Evolutionary conservation across 2,888 invertebrate species (phyloP).

Genomic region (Bugulina stolonifera): DNA sequence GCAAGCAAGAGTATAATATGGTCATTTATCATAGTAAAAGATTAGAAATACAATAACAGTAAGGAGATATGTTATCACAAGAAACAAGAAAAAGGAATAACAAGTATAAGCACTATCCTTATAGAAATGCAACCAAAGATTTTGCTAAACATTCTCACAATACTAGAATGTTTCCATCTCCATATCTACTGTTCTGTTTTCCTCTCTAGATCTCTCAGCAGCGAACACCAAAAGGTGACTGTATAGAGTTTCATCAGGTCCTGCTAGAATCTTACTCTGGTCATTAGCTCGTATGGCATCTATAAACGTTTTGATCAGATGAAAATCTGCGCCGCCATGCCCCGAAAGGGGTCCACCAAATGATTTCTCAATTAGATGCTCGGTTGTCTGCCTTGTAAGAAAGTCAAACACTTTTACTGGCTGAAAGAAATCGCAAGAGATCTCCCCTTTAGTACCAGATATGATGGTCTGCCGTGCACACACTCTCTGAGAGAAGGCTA

Average conservation of each 20-base stretch:
- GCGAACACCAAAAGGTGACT: constrained; percentile 50
- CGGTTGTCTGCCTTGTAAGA: constrained; percentile 33
- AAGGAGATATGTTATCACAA: no score
- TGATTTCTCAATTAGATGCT: neutral
- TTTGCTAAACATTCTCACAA: no score
- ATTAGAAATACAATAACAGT: no score
- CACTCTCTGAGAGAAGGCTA: constrained; percentile 51
- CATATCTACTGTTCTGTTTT: constrained; percentile 40
- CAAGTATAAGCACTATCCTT: no score
- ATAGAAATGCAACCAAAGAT: no score
- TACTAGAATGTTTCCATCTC: constrained; percentile 1
- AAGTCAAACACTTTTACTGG: constrained; percentile 40
- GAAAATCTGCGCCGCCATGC: constrained; percentile 48
- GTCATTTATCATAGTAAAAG: no score
- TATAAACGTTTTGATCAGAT: constrained; percentile 42
- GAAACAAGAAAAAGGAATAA: no score
- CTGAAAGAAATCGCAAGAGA: constrained; percentile 35
- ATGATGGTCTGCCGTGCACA: constrained; percentile 50
- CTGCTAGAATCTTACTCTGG: constrained; percentile 36
- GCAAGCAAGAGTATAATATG: no score
- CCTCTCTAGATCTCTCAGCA: constrained; percentile 46
- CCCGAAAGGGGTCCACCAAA: constrained; percentile 33
- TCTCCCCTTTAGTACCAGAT: constrained; percentile 53
- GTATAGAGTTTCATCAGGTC: constrained; percentile 44
- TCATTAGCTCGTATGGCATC: constrained; percentile 34